These are phyloP conservation scores for Leucophenga varia DNA, from an alignment of 1,140 invertebrate genomes.

Conservation along the genomic window DNA sequence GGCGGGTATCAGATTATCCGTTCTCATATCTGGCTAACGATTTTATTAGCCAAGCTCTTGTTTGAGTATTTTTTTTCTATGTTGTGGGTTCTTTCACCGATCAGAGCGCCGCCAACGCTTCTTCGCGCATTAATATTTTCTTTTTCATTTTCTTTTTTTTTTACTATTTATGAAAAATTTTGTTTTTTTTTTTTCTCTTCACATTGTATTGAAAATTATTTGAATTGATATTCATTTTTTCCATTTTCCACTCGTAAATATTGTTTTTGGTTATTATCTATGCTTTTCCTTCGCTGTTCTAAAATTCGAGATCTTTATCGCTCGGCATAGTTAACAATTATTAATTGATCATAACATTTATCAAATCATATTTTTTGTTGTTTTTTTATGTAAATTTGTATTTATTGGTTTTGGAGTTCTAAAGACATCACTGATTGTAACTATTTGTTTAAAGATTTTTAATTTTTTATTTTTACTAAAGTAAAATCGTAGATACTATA, in stretches of 20 bases:
- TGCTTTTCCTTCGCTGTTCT: neutral
- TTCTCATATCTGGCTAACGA: slow-evolving; percentile 30
- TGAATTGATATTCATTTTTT: neutral
- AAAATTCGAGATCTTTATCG: slow-evolving; percentile 28
- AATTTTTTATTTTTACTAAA: no score
- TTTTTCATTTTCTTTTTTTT: slow-evolving; percentile 1
- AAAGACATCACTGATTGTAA: no score
- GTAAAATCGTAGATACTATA: no score
- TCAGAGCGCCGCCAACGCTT: neutral
- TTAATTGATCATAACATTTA: slow-evolving; percentile 55
- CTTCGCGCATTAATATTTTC: neutral
- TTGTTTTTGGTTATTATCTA: neutral
- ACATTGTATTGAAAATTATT: neutral
- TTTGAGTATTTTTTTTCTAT: no score
- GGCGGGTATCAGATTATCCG: slow-evolving; percentile 7
- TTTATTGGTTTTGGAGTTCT: slow-evolving; percentile 3
- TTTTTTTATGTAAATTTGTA: slow-evolving; percentile 36
- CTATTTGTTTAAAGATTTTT: no score
- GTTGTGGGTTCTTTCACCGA: neutral
- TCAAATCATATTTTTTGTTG: slow-evolving; percentile 24
- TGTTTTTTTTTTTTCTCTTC: slow-evolving; percentile 11
- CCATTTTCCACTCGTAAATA: no score
- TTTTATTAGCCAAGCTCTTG: slow-evolving; percentile 34
- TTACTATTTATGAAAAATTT: slow-evolving; percentile 18
- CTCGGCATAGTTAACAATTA: slow-evolving; percentile 50